Conservation (phyloP, 2,113 vertebrate species). For the Phaethornis superciliosus region DNA sequence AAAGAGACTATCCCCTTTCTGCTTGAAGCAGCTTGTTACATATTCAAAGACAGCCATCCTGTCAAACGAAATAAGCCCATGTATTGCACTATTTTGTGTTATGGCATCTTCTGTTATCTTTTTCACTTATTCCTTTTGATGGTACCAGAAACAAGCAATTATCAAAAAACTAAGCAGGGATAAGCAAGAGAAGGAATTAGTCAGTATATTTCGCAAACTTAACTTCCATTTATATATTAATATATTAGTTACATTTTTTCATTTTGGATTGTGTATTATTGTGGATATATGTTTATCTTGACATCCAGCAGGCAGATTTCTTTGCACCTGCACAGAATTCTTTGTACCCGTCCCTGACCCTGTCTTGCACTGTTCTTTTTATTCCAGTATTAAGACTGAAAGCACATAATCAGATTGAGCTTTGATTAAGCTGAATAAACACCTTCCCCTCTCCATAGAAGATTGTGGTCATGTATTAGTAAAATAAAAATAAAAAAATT, state of each 20-base stretch:
- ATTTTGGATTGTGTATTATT: neutral
- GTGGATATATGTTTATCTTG: neutral
- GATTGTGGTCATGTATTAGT: neutral
- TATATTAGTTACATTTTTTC: no score
- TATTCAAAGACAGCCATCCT: neutral
- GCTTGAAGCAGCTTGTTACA: neutral
- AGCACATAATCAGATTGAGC: neutral
- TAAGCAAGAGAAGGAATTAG: neutral
- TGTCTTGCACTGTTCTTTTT: neutral
- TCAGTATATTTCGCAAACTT: neutral
- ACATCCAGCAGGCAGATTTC: neutral
- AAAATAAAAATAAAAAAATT: neutral
- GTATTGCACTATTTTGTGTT: neutral
- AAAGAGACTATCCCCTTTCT: neutral
- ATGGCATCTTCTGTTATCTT: neutral
- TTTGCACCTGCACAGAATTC: neutral
- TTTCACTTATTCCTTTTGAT: neutral
- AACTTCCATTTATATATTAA: neutral
- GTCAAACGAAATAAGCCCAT: neutral
- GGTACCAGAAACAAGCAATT: neutral
- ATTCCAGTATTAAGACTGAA: neutral
- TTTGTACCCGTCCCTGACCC: neutral
- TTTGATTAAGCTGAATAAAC: neutral
- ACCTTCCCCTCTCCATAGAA: neutral
- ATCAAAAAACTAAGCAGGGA: neutral